These are phyloP conservation scores for Apoderus coryli DNA, from an alignment of 2,888 invertebrate genomes.

Conservation along the genomic window DNA sequence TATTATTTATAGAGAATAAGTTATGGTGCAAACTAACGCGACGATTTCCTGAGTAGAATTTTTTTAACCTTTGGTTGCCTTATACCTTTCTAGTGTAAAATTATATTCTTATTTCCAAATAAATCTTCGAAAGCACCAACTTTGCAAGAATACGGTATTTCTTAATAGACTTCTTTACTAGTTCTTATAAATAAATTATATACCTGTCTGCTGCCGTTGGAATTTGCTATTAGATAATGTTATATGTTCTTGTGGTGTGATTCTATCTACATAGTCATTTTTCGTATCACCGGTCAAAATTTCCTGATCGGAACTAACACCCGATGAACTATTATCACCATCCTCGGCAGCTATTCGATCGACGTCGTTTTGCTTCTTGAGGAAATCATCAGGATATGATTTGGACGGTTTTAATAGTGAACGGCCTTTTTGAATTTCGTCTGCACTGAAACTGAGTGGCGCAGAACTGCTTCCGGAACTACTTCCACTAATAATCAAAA, in stretches of 20 bases:
- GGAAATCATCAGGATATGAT: slow-evolving; percentile 73
- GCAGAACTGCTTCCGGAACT: slow-evolving; percentile 57
- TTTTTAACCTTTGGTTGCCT: too few relatives aligned
- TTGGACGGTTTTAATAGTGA: slow-evolving; percentile 74
- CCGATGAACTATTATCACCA: slow-evolving; percentile 78
- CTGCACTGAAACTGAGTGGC: slow-evolving; percentile 72
- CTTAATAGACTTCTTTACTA: not conserved
- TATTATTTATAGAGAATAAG: too few relatives aligned
- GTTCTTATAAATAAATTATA: slow-evolving; percentile 16
- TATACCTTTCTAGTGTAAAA: too few relatives aligned
- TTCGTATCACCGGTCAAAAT: slow-evolving; percentile 23
- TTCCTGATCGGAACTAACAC: slow-evolving; percentile 78
- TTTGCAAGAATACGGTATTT: not conserved
- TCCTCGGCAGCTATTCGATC: slow-evolving; percentile 44
- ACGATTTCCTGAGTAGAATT: too few relatives aligned
- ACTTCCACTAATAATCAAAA: slow-evolving; percentile 41
- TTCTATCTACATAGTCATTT: slow-evolving; percentile 21
- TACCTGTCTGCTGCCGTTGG: slow-evolving; percentile 25
- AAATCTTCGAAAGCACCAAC: too few relatives aligned
- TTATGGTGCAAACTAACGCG: too few relatives aligned
- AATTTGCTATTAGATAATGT: slow-evolving; percentile 22
- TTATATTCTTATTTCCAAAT: too few relatives aligned
- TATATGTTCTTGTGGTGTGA: slow-evolving; percentile 19
- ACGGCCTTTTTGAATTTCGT: slow-evolving; percentile 77
- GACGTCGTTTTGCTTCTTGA: slow-evolving; percentile 35